Base-by-base conservation (phyloP, 2,888 invertebrate species). In the Eurytoma californica region DNA sequence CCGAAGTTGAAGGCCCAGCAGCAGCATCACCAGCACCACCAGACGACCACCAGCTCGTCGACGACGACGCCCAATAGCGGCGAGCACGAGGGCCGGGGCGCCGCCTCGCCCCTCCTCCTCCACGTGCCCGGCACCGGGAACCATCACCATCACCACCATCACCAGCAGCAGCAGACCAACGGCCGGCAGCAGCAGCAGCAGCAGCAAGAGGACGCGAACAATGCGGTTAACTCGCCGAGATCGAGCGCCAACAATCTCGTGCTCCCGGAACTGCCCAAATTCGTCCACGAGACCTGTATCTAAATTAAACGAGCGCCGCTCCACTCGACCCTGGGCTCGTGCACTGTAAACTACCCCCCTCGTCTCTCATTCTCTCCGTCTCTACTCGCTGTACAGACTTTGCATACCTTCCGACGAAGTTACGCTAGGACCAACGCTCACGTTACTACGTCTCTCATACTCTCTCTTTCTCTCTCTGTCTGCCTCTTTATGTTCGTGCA, bases 271-370 rank as follows among this genome's bases (percentile, higher is more conserved):
- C 90, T 92, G 90, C 92, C 93, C 84, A 93, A 93, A 90, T 92
- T 93, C 90, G 93, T 94, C 90, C 94, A 94, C 91, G 94, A 94
- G 90, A 94, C 94, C 87, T 94, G 94, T 91, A 94, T 94, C 88
- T 94, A 93, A 91, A 84, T 69, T 79, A 28, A 39, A 1, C n/a
- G 63, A 63, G 72, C 72, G 18, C 51, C 47, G 49, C 68, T 67
- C 28, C 5, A 39, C 49, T 49, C 72, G 49, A 30, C 28, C 24
- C 60, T n/a, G 51, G 49, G 70, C 55, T 61, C 30, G 55, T 20
- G 24, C 47, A 57, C 61, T 60, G 51, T 67, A 18, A 20, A 39
- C 39, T 39, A 39, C 2, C 65, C 61, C 61, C 55, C 16, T 75
- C 14, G 16, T 79, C 68, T 70, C 18, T 70, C 53, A 66, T 49